phyloP scores from a whole-genome alignment of 2,888 invertebrate genomes.

The Eupeodes luniger region DNA sequence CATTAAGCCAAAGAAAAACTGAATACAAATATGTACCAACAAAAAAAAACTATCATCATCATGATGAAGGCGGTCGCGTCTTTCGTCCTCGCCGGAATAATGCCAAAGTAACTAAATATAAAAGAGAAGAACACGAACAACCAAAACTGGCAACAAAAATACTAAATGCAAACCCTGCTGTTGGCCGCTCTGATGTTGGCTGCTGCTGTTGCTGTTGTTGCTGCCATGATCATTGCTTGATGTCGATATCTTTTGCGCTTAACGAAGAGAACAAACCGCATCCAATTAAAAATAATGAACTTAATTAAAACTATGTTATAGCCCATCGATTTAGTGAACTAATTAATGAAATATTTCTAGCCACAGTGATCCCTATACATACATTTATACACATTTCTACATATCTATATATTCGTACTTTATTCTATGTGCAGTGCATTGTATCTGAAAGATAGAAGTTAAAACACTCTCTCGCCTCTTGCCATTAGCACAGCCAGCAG shows the following conservation, averaged over 20 bases:
- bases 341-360: slow-evolving; percentile 79
- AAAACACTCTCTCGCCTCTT: slow-evolving; percentile 26
- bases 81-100: slow-evolving; percentile 41
- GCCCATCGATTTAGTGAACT: slow-evolving; percentile 79
- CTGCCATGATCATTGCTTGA: slow-evolving; percentile 71
- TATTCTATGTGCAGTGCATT: background rate
- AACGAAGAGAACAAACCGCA: slow-evolving; percentile 79
- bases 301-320: slow-evolving; percentile 79
- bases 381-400: background rate
- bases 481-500: slow-evolving; percentile 1
- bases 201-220: background rate
- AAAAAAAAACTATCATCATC: slow-evolving; percentile 3
- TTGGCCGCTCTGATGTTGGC: too few relatives aligned
- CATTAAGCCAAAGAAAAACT: background rate
- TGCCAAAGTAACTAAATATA: slow-evolving; percentile 49
- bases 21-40: background rate
- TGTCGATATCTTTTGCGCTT: slow-evolving; percentile 74
- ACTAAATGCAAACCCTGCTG: slow-evolving; percentile 58
- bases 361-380: slow-evolving; percentile 67
- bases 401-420: background rate
- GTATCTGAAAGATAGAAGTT: slow-evolving; percentile 28
- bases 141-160: slow-evolving; percentile 45
- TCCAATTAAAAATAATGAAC: slow-evolving; percentile 80
- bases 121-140: slow-evolving; percentile 35
- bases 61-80: slow-evolving; percentile 58